Evolutionary conservation across 2,888 invertebrate genomes (phyloP), one percentile per base, ranked within the genome.

Genomic region (Himalopsyche anomala): DNA sequence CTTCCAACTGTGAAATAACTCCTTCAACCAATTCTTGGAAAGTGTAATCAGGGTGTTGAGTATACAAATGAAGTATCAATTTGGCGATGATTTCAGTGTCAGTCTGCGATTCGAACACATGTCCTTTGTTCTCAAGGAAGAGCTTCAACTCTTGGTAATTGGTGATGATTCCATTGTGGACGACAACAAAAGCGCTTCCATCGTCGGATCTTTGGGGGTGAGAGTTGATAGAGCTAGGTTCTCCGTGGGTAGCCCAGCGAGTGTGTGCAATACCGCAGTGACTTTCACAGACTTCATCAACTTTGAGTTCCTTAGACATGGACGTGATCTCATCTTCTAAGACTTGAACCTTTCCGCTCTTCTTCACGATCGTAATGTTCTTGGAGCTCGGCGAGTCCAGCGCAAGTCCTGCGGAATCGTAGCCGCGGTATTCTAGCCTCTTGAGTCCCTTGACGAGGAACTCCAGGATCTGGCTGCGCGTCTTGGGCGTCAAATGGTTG

Each of bases 231-330:
- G 97, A 96, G 89, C 96, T 98, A 17, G 99, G 99, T 84, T 97
- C 97, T 89, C 99, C 99, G 90, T 99, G 99, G 19, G 99, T 99
- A 1, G 99, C 99, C 99, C 99, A 99, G 90, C 99, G 97, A 5
- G 99, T 99, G 91, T 99, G 99, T 69, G 99, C 99, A 90, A 99
- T 99, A 56, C 99, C 99, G 89, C 97, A 96, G 91, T 99, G 99
- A 85, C 95, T 96, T 28, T 95, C 94, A 84, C 96, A 95, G 84
- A 93, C 92, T 45, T 94, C 94, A 81, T 96, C 96, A 89, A 97
- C 95, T 85, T 96, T 95, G 84, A 97, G 92, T 84, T 95, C 94
- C 55, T 92, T 92, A 89, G 94, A 95, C 90, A 91, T 94, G 90
- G 95, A 94, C 90, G 95, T 94, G 89, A 99, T 96, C 91, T 97